These are phyloP conservation scores for Pseudococcus jackbeardsleyi DNA, from an alignment of 2,888 invertebrate species.

Conservation along the genomic window DNA sequence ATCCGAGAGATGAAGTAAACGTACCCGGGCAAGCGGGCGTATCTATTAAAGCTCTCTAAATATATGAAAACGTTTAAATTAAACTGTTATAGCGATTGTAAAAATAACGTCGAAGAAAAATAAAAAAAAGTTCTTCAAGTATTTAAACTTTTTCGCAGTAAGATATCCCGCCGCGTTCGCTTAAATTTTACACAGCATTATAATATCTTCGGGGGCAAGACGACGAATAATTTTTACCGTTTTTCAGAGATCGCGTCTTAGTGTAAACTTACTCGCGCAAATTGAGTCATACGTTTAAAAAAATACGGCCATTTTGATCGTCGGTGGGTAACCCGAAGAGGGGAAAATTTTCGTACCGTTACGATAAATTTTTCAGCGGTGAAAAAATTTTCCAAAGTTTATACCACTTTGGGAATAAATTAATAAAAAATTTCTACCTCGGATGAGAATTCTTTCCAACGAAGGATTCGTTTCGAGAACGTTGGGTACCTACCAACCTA, in stretches of 20 bases:
- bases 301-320: not conserved
- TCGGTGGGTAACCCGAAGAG: no score
- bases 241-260: not conserved
- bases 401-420: not conserved
- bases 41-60: slow-evolving; percentile 19
- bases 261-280: not conserved
- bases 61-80: slow-evolving; percentile 16
- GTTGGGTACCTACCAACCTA: not conserved
- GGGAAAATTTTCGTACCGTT: not conserved
- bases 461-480: not conserved
- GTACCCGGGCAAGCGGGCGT: not conserved
- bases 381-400: not conserved
- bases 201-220: not conserved
- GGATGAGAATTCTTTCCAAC: not conserved
- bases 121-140: not conserved
- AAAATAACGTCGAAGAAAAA: not conserved
- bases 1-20: not conserved
- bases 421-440: not conserved
- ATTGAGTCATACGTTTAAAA: not conserved
- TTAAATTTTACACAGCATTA: slow-evolving; percentile 8
- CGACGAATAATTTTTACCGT: slow-evolving; percentile 3
- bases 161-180: not conserved
- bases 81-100: slow-evolving; percentile 16
- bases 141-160: not conserved
- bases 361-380: not conserved